Base-by-base conservation (phyloP, 92 coral and sea anemone genomes). In the Zoanthus sociatus region DNA sequence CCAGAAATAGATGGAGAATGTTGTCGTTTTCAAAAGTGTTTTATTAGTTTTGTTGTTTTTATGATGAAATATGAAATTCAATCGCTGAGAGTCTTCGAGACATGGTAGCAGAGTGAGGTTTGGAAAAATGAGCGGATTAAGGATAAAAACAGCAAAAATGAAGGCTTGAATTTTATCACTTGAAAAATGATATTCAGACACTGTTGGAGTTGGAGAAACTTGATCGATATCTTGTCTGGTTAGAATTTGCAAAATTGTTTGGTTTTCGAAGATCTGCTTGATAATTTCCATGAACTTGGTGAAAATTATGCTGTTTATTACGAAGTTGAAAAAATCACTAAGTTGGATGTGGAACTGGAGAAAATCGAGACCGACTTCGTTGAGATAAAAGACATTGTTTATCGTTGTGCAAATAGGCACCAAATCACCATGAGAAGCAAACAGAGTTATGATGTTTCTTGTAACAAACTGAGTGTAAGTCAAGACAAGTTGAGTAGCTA, bases 51-150 rank as follows among this genome's bases (percentile, higher is more conserved):
- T 51, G 12, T 51, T 11, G 12, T 7, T 51, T 51, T 51, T 26
- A 26, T 26, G 26, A 26, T 0, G 0, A 51, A 51, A 51, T 6
- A 51, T 7, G 55, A 51, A 51, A 6, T 51, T 51, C 55, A 6
- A 51, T 51, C 0, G 26, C 26, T 26, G 26, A 26, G 26, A 26
- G 26, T 26, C 26, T 26, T 26, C n/a, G n/a, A n/a, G n/a, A 45
- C 31, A 74, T 74, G 78, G 58, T 74, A 74, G 58, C 78, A 74
- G 78, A 44, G 56, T 60, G 78, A 74, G 78, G 78, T 74, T 74
- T 32, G 16, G 15, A 31, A 7, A 32, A n/a, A 71, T 71, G 50
- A 71, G 76, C 15, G 76, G 76, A 71, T 31, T 71, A 31, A 32
- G 51, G 76, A 71, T 13, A 31, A 71, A 37, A 71, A 71, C 48